Conservation (phyloP, 2,113 vertebrate species). For the Spizaetus ornatus region DNA sequence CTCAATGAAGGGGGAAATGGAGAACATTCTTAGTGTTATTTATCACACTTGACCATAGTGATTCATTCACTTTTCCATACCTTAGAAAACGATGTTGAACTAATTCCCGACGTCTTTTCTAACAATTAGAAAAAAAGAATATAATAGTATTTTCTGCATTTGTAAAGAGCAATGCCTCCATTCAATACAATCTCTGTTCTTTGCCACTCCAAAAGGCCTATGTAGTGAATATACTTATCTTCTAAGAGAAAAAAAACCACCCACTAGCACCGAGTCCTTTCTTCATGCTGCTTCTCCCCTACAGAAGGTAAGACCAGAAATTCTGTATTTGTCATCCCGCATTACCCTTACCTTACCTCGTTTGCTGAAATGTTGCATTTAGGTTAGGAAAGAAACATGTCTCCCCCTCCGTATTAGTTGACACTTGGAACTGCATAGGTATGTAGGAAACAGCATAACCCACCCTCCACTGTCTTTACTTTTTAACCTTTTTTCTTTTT, state of each 20-base stretch:
- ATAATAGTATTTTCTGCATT: neutral
- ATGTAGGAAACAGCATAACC: neutral
- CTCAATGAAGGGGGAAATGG: neutral
- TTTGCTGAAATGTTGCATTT: neutral
- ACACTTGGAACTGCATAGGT: neutral
- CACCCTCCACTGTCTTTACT: neutral
- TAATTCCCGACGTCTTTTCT: neutral
- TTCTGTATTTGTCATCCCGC: neutral
- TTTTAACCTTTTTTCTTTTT: too few species aligned
- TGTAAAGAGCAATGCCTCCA: neutral
- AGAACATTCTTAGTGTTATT: neutral
- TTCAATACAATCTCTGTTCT: neutral
- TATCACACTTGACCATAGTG: neutral
- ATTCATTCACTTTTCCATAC: neutral
- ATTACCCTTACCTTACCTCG: neutral
- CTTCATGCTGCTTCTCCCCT: neutral
- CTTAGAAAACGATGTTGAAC: neutral
- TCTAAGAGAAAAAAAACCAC: neutral
- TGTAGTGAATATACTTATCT: neutral
- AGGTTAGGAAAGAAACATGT: neutral
- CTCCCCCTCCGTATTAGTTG: neutral
- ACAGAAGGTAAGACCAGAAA: neutral
- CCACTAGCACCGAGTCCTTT: neutral
- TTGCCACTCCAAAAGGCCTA: neutral
- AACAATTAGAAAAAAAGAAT: neutral